phyloP scores from a whole-genome alignment of 2,888 invertebrate genomes.

The Elysia crispata region DNA sequence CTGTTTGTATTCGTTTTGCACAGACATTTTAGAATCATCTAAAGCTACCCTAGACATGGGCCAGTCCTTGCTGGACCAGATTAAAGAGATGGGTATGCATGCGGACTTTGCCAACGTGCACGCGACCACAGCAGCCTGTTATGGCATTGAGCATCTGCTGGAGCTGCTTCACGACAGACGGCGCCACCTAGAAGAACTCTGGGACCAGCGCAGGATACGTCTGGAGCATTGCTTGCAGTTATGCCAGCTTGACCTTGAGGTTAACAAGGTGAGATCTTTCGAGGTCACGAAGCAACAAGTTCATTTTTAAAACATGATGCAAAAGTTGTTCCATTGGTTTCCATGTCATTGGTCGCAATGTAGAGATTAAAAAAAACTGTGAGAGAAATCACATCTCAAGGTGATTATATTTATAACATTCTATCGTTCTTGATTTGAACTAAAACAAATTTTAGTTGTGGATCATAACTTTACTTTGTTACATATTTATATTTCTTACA shows the following conservation, averaged over 20 bases:
- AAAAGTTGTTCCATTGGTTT: too few relatives aligned
- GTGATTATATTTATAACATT: too few relatives aligned
- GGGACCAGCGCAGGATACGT: conserved; percentile 84
- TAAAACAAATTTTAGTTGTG: too few relatives aligned
- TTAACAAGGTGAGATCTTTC: conserved; percentile 79
- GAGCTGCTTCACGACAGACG: conserved; percentile 85
- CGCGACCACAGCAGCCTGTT: conserved; percentile 79
- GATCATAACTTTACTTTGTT: too few relatives aligned
- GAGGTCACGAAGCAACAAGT: too few relatives aligned
- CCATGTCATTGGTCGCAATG: too few relatives aligned
- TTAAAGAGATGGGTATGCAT: conserved; percentile 86
- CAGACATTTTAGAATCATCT: conserved; percentile 85
- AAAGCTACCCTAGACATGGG: conserved; percentile 90
- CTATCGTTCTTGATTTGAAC: too few relatives aligned
- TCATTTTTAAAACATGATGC: too few relatives aligned
- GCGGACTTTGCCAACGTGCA: conserved; percentile 82
- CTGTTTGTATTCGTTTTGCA: conserved; percentile 23
- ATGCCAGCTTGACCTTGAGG: conserved; percentile 85
- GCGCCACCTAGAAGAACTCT: conserved; percentile 83
- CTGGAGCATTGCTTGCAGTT: conserved; percentile 88
- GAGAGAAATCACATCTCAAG: too few relatives aligned
- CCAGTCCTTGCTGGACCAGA: conserved; percentile 85
- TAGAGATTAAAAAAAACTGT: too few relatives aligned
- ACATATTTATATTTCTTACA: too few relatives aligned
- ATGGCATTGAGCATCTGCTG: conserved; percentile 78